Base-by-base conservation (phyloP, 2,113 vertebrate species). In the Dendropsophus ebraccatus region DNA sequence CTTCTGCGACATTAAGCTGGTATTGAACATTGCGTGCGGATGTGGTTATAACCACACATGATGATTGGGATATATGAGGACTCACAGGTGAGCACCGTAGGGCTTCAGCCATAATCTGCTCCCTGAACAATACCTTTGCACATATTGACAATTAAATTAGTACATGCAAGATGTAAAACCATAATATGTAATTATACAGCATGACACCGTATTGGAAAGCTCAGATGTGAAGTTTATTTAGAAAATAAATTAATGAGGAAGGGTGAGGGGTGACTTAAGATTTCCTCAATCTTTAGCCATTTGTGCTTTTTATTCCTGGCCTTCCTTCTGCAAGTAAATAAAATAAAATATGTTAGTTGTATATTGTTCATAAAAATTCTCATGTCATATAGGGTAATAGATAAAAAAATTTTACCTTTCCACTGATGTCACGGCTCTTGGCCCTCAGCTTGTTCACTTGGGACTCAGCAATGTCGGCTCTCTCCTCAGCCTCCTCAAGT, bases 401-500 rank as follows among this genome's bases (percentile, higher is more conserved):
- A 79, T 58, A 0, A 49, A 17, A 16, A 1, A 45, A 10, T 5
- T 5, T 13, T 79, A 89, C 13, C 86, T 93, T 93, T 21, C 94
- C 94, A 19, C 93, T 92, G 81, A 93, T 62, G 1, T 95, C 94
- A 0, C 91, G 87, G 69, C 92, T 92, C 67, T 94, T 95, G 0
- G 32, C 90, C 10, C 92, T 87, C 21, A 95, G 90, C 67, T 95
- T 95, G 89, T 94, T 94, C 37, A 95, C 94, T 89, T 96, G 95
- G 0, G 94, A 95, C 89, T 96, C 95, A 0, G 95, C 94, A 54
- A 95, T 94, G 90, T 96, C 95, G 32, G 94, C 94, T 72, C 94
- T 87, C 23, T 96, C 95, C 86, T 95, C 92, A 0, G 95, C 95
- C 47, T 96, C 93, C 86, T 96, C 94, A 89, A 96, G 90, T 87